Evolutionary conservation across 2,797 vertebrate genomes (phyloP).

Genomic region (Ceyx erithaca): DNA sequence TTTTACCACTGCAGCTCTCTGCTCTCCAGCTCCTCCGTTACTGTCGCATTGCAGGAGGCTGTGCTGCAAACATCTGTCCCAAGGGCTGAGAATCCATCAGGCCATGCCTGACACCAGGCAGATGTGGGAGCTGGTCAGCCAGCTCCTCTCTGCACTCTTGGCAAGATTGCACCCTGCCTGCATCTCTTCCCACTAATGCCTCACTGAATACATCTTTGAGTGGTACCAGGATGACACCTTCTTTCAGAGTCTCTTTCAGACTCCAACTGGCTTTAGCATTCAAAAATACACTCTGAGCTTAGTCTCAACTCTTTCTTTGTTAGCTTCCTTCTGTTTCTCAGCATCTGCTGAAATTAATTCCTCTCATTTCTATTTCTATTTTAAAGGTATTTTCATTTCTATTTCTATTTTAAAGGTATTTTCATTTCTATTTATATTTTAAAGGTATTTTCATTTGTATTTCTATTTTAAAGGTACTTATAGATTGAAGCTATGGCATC

Average conservation of each 20-base stretch:
- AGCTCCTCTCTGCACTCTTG: neutral
- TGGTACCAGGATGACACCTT: neutral
- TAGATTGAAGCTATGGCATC: neutral
- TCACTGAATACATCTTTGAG: neutral
- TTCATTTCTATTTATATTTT: constrained; percentile 38
- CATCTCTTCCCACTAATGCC: neutral
- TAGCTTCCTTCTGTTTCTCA: neutral
- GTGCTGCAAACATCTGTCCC: neutral
- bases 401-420: too few relatives aligned
- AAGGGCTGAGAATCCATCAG: neutral
- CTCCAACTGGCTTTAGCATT: neutral
- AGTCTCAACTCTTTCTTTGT: neutral
- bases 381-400: too few relatives aligned
- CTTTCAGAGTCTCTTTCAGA: neutral
- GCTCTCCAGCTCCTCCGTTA: neutral
- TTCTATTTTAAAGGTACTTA: neutral
- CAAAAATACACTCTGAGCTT: neutral
- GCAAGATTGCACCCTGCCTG: neutral
- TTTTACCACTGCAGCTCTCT: neutral
- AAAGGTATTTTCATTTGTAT: too few relatives aligned
- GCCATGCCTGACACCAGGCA: neutral
- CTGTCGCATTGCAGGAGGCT: neutral
- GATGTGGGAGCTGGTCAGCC: neutral
- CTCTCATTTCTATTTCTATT: neutral
- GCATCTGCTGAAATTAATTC: constrained; percentile 28